phyloP scores from a whole-genome alignment of 2,797 vertebrate genomes.

The Scyliorhinus canicula region DNA sequence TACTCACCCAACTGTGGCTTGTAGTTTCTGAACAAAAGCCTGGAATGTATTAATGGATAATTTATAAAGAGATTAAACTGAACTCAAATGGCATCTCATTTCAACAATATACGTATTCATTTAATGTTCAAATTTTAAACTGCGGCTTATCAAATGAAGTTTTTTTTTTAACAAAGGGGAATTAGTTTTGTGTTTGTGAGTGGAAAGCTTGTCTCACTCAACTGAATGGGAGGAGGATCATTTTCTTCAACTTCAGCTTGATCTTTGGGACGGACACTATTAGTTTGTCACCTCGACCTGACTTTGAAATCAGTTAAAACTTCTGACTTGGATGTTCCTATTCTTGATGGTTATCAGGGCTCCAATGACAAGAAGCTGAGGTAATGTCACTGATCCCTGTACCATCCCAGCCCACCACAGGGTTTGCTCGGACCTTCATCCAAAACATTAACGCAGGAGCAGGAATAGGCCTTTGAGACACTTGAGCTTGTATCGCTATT shows the following conservation, averaged over 20 bases:
- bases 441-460: background rate
- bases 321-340: too few relatives aligned
- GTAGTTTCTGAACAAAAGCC: background rate
- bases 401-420: background rate
- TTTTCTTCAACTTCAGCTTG: background rate
- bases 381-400: background rate
- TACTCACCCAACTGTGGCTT: background rate
- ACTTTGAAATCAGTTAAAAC: background rate
- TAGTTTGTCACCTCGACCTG: too few relatives aligned
- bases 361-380: background rate
- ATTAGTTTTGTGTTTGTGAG: background rate
- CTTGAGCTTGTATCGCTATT: background rate
- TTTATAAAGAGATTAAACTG: conserved; percentile 28
- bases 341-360: background rate
- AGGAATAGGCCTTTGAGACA: background rate
- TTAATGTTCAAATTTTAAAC: background rate
- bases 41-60: conserved; percentile 26
- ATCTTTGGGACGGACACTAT: background rate
- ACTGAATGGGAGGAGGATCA: background rate
- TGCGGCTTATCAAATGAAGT: background rate
- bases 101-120: background rate
- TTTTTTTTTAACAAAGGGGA: background rate
- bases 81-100: background rate
- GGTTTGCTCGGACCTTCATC: background rate
- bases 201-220: background rate